A percentile compares a stretch with the other conserved stretches of the same genome.
These are phyloP conservation scores for Diploscapter pachys DNA, from an alignment of 1,140 invertebrate genomes.

Conservation along the genomic window DNA sequence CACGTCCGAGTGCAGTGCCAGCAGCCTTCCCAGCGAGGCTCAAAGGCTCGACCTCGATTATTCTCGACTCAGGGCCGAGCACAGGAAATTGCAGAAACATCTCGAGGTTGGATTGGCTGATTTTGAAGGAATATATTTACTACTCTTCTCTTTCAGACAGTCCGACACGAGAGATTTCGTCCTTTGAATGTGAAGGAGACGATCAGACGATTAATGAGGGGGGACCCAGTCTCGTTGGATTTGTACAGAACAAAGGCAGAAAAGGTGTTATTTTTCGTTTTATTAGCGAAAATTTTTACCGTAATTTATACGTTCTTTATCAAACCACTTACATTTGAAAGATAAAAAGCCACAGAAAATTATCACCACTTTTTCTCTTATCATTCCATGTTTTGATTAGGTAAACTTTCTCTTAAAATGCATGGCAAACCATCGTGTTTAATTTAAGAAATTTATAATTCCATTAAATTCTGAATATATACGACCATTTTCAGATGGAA, in stretches of 20 bases:
- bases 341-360: too few relatives aligned
- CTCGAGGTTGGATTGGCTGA: slow-evolving; percentile 8
- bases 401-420: too few relatives aligned
- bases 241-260: slow-evolving; percentile 21
- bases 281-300: too few relatives aligned
- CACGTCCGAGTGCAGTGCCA: slow-evolving; percentile 22
- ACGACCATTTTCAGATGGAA: too few relatives aligned
- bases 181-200: slow-evolving; percentile 13
- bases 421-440: too few relatives aligned
- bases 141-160: slow-evolving; percentile 1
- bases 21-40: slow-evolving; percentile 31
- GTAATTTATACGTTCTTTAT: too few relatives aligned
- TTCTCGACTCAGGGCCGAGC: slow-evolving; percentile 28
- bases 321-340: too few relatives aligned
- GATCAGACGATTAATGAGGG: slow-evolving; percentile 19
- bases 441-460: too few relatives aligned
- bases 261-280: not conserved
- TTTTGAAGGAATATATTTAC: not conserved
- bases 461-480: too few relatives aligned
- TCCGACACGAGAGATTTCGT: slow-evolving; percentile 29
- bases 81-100: slow-evolving; percentile 31
- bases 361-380: too few relatives aligned
- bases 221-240: slow-evolving; percentile 27
- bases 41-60: slow-evolving; percentile 34
- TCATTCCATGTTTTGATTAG: too few relatives aligned